Evolutionary conservation across 2,888 invertebrate species (phyloP).

Genomic region (Torymus texanus): DNA sequence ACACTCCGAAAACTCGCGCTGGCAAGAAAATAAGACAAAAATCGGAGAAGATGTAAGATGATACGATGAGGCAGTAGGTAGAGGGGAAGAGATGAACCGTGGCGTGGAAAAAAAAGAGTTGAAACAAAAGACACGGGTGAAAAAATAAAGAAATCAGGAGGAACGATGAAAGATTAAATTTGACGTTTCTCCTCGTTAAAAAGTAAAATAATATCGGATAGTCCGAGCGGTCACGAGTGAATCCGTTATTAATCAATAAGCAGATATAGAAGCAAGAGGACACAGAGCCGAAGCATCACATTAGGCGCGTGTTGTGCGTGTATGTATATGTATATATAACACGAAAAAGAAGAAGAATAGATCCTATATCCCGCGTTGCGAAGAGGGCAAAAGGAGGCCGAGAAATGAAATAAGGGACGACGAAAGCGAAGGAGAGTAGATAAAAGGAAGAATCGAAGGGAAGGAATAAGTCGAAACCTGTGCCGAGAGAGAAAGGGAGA

Average conservation of each 20-base stretch:
- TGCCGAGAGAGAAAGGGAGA: background rate
- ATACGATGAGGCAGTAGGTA: background rate
- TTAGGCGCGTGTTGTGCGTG: background rate
- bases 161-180: conserved; percentile 11
- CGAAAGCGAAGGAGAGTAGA: conserved; percentile 7
- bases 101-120: background rate
- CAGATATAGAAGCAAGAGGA: background rate
- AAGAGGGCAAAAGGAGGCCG: conserved; percentile 15
- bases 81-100: too few species aligned
- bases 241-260: conserved; percentile 17
- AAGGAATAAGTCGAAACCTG: background rate
- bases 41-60: background rate
- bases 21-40: too few species aligned
- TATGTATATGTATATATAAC: too few species aligned
- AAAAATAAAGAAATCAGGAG: conserved; percentile 6
- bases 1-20: too few species aligned
- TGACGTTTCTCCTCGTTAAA: conserved; percentile 9
- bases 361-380: background rate
- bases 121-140: background rate
- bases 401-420: conserved; percentile 28
- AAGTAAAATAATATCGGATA: background rate
- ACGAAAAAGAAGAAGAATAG: background rate
- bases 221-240: background rate
- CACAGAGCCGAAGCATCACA: background rate
- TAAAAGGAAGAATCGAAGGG: background rate